A percentile compares a stretch with the other conserved stretches of the same genome.
Evolutionary conservation across 2,797 vertebrate species (phyloP).

Genomic region (Coregonus suidteri): DNA sequence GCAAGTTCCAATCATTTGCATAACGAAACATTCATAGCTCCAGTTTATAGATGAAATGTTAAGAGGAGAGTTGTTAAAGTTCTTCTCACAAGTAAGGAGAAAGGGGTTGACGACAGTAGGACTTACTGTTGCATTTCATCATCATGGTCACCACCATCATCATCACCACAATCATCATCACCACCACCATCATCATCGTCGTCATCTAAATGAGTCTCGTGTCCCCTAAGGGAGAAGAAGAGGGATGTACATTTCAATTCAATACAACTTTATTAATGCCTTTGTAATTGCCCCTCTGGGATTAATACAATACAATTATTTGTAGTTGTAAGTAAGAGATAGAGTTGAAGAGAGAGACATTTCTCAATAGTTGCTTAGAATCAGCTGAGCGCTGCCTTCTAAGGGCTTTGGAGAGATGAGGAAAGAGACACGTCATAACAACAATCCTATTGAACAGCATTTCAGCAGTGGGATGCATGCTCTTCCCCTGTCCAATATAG

Average conservation of each 20-base stretch:
- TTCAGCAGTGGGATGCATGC: background rate
- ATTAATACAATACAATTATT: no score
- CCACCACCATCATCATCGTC: background rate
- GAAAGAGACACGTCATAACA: background rate
- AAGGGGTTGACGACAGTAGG: background rate
- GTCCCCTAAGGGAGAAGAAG: background rate
- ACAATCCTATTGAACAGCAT: background rate
- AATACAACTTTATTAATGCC: no score
- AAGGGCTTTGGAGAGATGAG: background rate
- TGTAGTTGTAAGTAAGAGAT: no score
- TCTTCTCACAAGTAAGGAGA: background rate
- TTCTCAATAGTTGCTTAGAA: background rate
- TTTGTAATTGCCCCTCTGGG: no score
- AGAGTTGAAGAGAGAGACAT: no score
- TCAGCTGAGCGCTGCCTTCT: background rate
- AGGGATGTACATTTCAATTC: background rate
- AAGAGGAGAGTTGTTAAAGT: no score
- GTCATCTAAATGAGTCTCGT: background rate
- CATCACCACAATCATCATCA: background rate
- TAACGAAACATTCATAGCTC: background rate
- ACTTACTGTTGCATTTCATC: slow-evolving; percentile 5
- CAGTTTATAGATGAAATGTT: background rate
- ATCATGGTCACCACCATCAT: background rate
- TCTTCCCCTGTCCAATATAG: no score
- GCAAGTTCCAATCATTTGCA: background rate